Base-by-base conservation (phyloP, 1,140 invertebrate species). In the Lycorma delicatula region DNA sequence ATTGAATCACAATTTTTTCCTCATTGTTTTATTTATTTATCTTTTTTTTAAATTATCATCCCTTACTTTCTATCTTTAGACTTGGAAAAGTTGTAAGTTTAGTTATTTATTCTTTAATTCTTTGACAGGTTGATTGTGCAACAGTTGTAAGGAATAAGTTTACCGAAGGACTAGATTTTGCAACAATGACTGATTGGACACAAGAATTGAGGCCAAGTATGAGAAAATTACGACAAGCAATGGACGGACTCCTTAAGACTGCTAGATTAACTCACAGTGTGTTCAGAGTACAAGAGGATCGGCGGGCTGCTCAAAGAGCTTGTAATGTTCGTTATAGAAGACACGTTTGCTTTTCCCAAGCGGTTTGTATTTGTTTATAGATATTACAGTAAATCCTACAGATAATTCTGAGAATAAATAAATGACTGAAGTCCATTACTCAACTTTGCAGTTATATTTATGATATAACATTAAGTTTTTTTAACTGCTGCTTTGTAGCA, bases 291-390 rank as follows among this genome's bases (percentile, higher is more conserved):
- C 84, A 90, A 64, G 82, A 87, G 68, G 86, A 89, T 67, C 73
- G 81, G 69, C 70, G 83, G 71, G 72, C 79, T 70, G 74, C 83
- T 59, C 72, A 82, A 70, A 70, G 84, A 66, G 75, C 76, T 9
- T 82, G 82, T 27, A 76, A 79, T 18, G 73, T 87, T 18, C 79
- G 84, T 57, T 84, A 84, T 47, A 74, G 93, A 54, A 72, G 93
- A 56, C 91, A 96, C 72, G 87, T 93, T 25, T 91, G 91, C 67
- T 94, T 95, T 69, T 90, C 91, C 22, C 93, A 97, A 75, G 89
- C 92, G 51, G 89, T 93, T 73, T 83, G 79, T 77, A 50, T 26
- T 41, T n/a, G 12, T 12, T 41, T n/a, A n/a, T n/a, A n/a, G n/a
- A n/a, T n/a, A n/a, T n/a, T n/a, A n/a, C n/a, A n/a, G n/a, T n/a